A percentile compares a stretch with the other conserved stretches of the same genome.
Conservation (phyloP, 2,888 invertebrate genomes). For the Copidosoma aretas region DNA sequence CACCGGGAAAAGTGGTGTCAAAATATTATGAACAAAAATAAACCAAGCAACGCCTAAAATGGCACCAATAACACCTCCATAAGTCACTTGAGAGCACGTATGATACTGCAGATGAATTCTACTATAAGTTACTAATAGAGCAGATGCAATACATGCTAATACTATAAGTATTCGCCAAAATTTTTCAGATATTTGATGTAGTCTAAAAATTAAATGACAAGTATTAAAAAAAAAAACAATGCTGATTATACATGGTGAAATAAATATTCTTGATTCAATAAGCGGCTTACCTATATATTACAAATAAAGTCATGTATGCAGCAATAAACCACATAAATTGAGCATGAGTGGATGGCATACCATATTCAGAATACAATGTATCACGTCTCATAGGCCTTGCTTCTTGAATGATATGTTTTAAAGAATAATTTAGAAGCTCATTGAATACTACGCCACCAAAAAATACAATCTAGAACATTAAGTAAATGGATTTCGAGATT, state of each 20-base stretch:
- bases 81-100: constrained; percentile 79
- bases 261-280: neutral
- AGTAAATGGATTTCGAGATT: neutral
- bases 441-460: constrained; percentile 80
- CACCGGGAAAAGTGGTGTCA: constrained; percentile 85
- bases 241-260: neutral
- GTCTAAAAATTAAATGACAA: too few species aligned
- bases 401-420: constrained; percentile 84
- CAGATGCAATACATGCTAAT: constrained; percentile 67
- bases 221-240: constrained; percentile 8
- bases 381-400: constrained; percentile 76
- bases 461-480: constrained; percentile 77
- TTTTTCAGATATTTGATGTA: constrained; percentile 81
- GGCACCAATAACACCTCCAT: constrained; percentile 78
- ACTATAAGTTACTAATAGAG: constrained; percentile 71
- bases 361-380: constrained; percentile 77
- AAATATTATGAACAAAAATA: constrained; percentile 75
- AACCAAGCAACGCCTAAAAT: constrained; percentile 84
- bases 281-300: constrained; percentile 77
- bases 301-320: constrained; percentile 82
- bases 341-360: constrained; percentile 92
- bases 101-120: constrained; percentile 90
- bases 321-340: constrained; percentile 93
- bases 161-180: constrained; percentile 75
- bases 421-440: constrained; percentile 78